Base-by-base conservation (phyloP, 1,140 invertebrate species). In the Drosophila nigrodunni region DNA sequence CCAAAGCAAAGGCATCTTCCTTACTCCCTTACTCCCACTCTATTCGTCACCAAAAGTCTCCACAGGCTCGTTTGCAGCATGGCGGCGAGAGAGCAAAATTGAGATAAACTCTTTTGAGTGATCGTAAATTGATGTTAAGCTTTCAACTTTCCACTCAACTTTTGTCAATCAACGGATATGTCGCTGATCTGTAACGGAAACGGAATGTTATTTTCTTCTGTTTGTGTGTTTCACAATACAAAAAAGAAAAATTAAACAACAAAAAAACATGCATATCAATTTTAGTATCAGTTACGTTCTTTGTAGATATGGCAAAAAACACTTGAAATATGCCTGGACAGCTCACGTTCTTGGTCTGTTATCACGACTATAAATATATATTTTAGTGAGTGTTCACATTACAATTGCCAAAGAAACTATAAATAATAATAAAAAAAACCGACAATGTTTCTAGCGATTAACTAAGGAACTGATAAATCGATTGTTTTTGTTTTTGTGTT, bases 281-380 rank as follows among this genome's bases (percentile, higher is more conserved):
- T 39, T 25, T 11, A 52, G 25, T 62, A 52, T 64, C 49, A 64
- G 47, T 64, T 34, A 47, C 43, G 13, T 52, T 25, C 13, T 25
- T 9, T 55, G 6, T n/a, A 50, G 69, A 71, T 70, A 55, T 62
- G 41, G 34, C 59, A 25, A 30, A 30, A 30, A 30, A 15, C 59
- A 71, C 60, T 68, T 34, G 39, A 21, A 43, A 43, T 13, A 13
- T 21, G 35, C 49, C 13, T 55, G 47, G 18, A 37, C 1, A 25
- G 9, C 10, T 57, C 15, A 21, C n/a, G 35, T 58, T 65, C 67
- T 41, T 66, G 60, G 54, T 59, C 21, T 15, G 57, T 78, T 85
- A 85, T 85, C 82, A 62, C 21, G 30, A 11, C 75, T 85, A 87
- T 85, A 87, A 76, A 82, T 86, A 82, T 68, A 35, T 61, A 82